These are phyloP conservation scores for Herpetotheres cachinnans DNA, from an alignment of 2,113 vertebrate genomes.

Conservation along the genomic window DNA sequence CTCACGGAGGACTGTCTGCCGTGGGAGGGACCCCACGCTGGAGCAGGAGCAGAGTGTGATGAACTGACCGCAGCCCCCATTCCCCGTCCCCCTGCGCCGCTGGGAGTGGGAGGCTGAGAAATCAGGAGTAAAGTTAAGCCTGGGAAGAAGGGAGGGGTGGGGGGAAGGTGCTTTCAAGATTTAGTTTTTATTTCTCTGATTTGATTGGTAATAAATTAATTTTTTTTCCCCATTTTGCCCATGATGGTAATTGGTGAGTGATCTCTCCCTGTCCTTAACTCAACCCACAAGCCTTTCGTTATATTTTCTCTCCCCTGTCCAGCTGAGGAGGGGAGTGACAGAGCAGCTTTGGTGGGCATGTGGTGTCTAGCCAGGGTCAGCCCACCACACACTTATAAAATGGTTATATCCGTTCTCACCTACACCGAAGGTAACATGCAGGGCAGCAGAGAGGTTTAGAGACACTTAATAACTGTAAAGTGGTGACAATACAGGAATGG, in stretches of 20 bases:
- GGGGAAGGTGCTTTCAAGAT: not conserved
- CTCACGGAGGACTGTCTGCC: not conserved
- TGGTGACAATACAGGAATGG: not conserved
- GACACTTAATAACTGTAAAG: not conserved
- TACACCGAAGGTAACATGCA: not conserved
- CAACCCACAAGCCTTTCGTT: not conserved
- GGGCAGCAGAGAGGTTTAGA: not conserved
- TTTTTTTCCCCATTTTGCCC: not conserved
- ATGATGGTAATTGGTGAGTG: not conserved
- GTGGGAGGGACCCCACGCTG: fast-evolving
- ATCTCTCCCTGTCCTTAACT: not conserved
- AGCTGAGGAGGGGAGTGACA: not conserved
- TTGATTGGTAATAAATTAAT: not conserved
- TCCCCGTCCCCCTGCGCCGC: not conserved
- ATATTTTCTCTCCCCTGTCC: not conserved
- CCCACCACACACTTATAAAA: not conserved
- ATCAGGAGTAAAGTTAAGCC: not conserved
- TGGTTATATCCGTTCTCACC: not conserved
- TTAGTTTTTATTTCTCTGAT: not conserved
- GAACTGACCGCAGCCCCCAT: not conserved
- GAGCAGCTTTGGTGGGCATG: not conserved
- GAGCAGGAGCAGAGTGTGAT: not conserved
- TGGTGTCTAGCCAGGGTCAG: not conserved
- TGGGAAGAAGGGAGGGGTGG: not conserved
- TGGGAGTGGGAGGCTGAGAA: not conserved